Evolutionary conservation across 2,113 vertebrate species (phyloP).

Genomic region (Tinamus guttatus): DNA sequence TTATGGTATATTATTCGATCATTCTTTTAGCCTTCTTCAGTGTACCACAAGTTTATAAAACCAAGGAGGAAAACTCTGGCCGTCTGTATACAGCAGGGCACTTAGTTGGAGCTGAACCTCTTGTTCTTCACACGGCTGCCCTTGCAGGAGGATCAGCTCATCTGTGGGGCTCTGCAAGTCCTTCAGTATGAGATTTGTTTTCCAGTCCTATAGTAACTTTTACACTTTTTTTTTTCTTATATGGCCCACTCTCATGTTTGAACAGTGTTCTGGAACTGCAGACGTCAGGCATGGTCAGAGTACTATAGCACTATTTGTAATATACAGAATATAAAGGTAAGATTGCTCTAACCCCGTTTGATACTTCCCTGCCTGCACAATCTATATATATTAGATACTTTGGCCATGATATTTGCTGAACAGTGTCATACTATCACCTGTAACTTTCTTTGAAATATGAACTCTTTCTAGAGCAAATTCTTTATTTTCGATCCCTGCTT

Average conservation of each 20-base stretch:
- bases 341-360: not conserved
- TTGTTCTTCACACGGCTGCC: not conserved
- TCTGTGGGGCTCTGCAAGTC: not conserved
- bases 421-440: not conserved
- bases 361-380: not conserved
- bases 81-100: not conserved
- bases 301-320: not conserved
- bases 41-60: not conserved
- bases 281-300: not conserved
- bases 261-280: not conserved
- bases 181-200: not conserved
- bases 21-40: not conserved
- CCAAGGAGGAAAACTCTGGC: not conserved
- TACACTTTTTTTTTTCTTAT: not conserved
- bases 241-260: not conserved
- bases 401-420: not conserved
- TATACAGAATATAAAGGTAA: not conserved
- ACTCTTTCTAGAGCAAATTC: not conserved
- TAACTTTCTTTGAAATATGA: not conserved
- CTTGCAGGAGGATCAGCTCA: not conserved
- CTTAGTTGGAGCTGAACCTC: not conserved
- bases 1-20: not conserved
- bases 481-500: not conserved
- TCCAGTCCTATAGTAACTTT: not conserved
- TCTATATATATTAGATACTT: not conserved